A percentile compares a stretch with the other conserved stretches of the same genome.
phyloP scores from a whole-genome alignment of 2,113 vertebrate genomes.

The Oryzias melastigma region DNA sequence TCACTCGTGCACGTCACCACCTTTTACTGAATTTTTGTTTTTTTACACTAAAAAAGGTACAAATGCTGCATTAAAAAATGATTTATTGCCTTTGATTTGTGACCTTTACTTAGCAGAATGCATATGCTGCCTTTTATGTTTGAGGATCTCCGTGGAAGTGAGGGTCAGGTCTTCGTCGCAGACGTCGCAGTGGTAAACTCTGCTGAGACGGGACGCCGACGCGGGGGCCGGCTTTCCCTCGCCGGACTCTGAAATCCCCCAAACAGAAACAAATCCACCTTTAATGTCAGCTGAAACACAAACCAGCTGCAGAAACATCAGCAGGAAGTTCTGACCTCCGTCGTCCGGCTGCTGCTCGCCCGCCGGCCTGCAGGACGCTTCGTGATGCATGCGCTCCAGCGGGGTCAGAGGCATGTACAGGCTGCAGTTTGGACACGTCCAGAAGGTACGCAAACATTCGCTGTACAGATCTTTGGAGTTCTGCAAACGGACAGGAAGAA shows the following conservation, averaged over 20 bases:
- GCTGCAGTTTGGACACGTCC: conserved; percentile 86
- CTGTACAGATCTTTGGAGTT: conserved; percentile 85
- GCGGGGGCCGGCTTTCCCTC: conserved; percentile 9
- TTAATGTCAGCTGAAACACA: background rate
- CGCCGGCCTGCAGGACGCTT: conserved; percentile 75
- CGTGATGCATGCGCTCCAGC: conserved; percentile 85
- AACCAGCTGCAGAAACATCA: background rate
- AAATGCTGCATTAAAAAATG: background rate
- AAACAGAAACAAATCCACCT: background rate
- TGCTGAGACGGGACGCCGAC: conserved; percentile 62
- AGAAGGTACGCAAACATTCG: conserved; percentile 89
- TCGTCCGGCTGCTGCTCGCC: conserved; percentile 64
- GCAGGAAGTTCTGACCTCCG: conserved; percentile 36
- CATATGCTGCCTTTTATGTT: conserved; percentile 80
- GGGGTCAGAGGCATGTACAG: conserved; percentile 89
- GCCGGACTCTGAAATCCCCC: conserved; percentile 48
- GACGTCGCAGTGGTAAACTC: conserved; percentile 81
- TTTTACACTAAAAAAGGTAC: background rate
- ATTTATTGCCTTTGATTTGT: background rate
- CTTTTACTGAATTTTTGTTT: conserved; percentile 4
- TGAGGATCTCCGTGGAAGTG: conserved; percentile 87
- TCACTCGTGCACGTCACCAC: conserved; percentile 7
- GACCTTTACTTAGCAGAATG: conserved; percentile 44
- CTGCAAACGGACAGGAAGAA: conserved; percentile 50
- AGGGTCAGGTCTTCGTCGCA: conserved; percentile 82